Evolutionary conservation across 2,113 vertebrate genomes (phyloP).

Genomic region (Neogobius melanostomus): DNA sequence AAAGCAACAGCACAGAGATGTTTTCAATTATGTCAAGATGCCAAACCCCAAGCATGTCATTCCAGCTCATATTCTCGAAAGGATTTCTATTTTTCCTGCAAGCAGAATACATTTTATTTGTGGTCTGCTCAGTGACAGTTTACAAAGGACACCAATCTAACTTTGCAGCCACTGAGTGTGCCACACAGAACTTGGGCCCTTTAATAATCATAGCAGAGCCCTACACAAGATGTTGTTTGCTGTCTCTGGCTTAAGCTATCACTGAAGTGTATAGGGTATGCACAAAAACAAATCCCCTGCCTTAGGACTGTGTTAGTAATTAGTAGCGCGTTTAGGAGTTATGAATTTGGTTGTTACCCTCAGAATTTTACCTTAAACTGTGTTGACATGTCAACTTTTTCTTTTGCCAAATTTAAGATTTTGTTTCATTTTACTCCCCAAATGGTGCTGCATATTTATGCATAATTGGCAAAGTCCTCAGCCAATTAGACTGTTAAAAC

Average conservation of each 20-base stretch:
- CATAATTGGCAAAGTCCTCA: no score
- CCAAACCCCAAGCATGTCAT: slow-evolving; percentile 33
- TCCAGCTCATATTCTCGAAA: slow-evolving; percentile 33
- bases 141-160: slow-evolving; percentile 9
- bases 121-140: slow-evolving; percentile 46
- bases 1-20: slow-evolving; percentile 22
- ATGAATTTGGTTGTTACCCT: no score
- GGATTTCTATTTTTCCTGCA: slow-evolving; percentile 23
- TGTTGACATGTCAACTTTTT: no score
- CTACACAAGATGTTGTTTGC: slow-evolving; percentile 38
- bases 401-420: no score
- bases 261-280: slow-evolving; percentile 33
- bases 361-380: no score
- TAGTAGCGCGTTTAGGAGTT: neutral
- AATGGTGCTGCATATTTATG: no score
- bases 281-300: slow-evolving; percentile 46
- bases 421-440: no score
- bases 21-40: slow-evolving; percentile 53
- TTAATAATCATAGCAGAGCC: slow-evolving; percentile 31
- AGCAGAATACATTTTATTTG: slow-evolving; percentile 40
- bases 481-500: no score
- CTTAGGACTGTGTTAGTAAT: slow-evolving; percentile 26
- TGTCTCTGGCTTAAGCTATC: slow-evolving; percentile 43
- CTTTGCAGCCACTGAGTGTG: slow-evolving; percentile 14
- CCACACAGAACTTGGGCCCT: slow-evolving; percentile 34